Conservation (phyloP, 2,113 vertebrate species). For the Crotalus horridus region DNA sequence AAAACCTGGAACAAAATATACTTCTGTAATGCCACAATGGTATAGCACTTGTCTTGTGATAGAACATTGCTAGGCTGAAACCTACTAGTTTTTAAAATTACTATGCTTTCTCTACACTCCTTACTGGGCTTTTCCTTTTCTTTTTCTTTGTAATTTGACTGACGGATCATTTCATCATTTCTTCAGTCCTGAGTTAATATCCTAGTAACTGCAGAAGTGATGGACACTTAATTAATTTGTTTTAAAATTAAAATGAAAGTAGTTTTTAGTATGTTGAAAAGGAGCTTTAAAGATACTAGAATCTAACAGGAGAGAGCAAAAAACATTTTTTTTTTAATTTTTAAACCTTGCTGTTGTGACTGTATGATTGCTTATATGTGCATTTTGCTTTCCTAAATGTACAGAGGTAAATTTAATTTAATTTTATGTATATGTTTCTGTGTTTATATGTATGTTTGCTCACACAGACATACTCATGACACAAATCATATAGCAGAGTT, state of each 20-base stretch:
- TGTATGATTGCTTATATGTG: background rate
- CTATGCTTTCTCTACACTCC: background rate
- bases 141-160: background rate
- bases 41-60: background rate
- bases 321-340: background rate
- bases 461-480: background rate
- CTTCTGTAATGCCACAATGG: background rate
- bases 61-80: background rate
- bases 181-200: background rate
- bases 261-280: background rate
- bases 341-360: background rate
- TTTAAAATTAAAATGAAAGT: background rate
- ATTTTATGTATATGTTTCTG: background rate
- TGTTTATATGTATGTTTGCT: too few species aligned
- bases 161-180: background rate
- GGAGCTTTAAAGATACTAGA: background rate
- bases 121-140: background rate
- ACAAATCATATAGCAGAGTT: background rate
- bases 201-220: background rate
- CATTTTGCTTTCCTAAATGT: background rate
- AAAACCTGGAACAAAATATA: background rate
- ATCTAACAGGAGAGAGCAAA: background rate
- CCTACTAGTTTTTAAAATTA: background rate
- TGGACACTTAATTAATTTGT: background rate
- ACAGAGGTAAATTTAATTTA: background rate